Conservation (phyloP, 2,797 vertebrate species). For the Pseudomugil tenellus region DNA sequence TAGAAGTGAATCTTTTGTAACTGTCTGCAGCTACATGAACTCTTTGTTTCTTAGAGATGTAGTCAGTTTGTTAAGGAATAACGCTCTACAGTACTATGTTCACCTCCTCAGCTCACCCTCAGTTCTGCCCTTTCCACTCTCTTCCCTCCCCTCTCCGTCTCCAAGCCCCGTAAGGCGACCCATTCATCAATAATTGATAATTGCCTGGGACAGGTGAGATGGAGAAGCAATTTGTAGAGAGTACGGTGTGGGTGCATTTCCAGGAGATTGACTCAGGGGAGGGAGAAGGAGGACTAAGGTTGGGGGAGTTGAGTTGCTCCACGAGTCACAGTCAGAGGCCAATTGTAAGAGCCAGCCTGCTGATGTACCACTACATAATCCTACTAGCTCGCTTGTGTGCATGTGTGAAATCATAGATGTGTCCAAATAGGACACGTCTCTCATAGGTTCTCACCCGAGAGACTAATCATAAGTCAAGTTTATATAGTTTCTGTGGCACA, state of each 20-base stretch:
- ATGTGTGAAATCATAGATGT: constrained; percentile 1
- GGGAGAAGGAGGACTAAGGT: constrained; percentile 36
- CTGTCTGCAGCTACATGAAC: not conserved
- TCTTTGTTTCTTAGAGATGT: constrained; percentile 33
- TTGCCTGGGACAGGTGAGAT: constrained; percentile 84
- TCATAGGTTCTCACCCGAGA: not conserved
- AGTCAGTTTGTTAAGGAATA: constrained; percentile 65
- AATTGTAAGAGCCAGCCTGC: constrained; percentile 21
- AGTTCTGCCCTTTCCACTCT: constrained; percentile 38
- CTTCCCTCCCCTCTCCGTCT: constrained; percentile 20
- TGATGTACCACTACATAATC: constrained; percentile 37
- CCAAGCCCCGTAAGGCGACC: constrained; percentile 77
- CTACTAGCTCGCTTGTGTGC: not conserved
- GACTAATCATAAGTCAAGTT: not conserved
- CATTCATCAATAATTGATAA: constrained; percentile 88
- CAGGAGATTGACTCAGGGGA: constrained; percentile 67
- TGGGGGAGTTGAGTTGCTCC: constrained; percentile 64
- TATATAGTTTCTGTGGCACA: not conserved
- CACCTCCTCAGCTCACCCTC: constrained; percentile 44
- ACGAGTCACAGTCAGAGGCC: constrained; percentile 45
- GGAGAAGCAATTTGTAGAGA: constrained; percentile 83
- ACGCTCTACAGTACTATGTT: constrained; percentile 39
- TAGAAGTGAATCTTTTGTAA: not conserved
- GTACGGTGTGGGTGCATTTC: constrained; percentile 73
- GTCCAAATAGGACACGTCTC: not conserved